Base-by-base conservation (phyloP, 2,797 vertebrate species). In the Vultur gryphus region DNA sequence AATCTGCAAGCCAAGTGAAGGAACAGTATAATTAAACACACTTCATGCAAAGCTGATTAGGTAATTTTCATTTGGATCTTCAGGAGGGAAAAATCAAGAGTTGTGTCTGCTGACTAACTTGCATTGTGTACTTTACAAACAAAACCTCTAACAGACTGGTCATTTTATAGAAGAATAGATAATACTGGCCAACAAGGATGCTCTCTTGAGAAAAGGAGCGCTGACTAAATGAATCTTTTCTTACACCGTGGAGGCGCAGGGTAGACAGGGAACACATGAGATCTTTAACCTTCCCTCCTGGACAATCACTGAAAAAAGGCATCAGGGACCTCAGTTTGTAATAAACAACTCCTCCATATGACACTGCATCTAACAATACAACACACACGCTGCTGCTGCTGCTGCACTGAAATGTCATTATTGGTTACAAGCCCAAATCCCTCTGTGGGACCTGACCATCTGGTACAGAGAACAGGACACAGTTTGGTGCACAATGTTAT, bases 391-490 rank as follows among this genome's bases (percentile, higher is more conserved):
- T 84, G 67, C 55, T 44, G 70, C 52, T 77, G 70, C 62, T 89
- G 59, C 84, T 78, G 57, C 71, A 49, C 65, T 78, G 72, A 71
- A 90, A 89, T 88, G 61, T 93, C 93, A 58, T 84, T 58, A 55
- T 25, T 96, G 72, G 89, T 88, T 54, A 65, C 37, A 85, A 96
- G 85, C 85, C 94, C 94, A 93, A 95, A 95, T 88, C 85, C 77
- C 87, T 75, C 69, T 20, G 55, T 67, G 92, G 78, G 94, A 66
- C 51, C 66, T 87, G 66, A 76, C 93, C 94, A 94, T 88, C 85
- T 95, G 94, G 55, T 95, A 37, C 0, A 0, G 61, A 89, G 54
- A 90, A 29, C 62, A 90, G 89, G 87, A 94, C 72, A 46, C 61
- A 57, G 48, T 75, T 67, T 81, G 69, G 72, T 51, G 46, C 16